These are phyloP conservation scores for Lasioglossum oenotherae DNA, from an alignment of 2,888 invertebrate species.

Conservation along the genomic window DNA sequence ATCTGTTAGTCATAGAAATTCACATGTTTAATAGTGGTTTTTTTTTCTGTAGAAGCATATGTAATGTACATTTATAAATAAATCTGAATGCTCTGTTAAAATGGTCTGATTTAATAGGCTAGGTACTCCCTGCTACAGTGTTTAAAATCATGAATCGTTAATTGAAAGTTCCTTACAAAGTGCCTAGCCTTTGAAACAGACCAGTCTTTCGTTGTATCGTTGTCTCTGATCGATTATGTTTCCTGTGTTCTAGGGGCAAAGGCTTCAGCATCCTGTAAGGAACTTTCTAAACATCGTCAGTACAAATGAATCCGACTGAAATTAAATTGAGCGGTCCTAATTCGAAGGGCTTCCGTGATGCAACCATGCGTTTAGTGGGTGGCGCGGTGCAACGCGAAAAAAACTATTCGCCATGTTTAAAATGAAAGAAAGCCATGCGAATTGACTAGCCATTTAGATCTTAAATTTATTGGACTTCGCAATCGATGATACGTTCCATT, in stretches of 20 bases:
- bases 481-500: conserved; percentile 45
- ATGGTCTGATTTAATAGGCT: conserved; percentile 79
- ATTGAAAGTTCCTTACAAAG: conserved; percentile 79
- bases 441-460: conserved; percentile 7
- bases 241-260: conserved; percentile 81
- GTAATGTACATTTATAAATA: conserved; percentile 35
- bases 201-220: conserved; percentile 44
- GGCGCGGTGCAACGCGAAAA: conserved; percentile 10
- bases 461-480: not conserved
- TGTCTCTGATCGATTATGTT: conserved; percentile 62
- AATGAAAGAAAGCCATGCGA: conserved; percentile 1
- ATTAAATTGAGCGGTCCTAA: conserved; percentile 29
- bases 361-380: conserved; percentile 27
- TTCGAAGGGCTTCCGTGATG: conserved; percentile 7
- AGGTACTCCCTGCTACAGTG: conserved; percentile 75
- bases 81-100: conserved; percentile 44
- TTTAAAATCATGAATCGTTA: conserved; percentile 45
- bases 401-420: conserved; percentile 17
- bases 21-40: conserved; percentile 4
- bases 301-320: conserved; percentile 34
- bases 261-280: conserved; percentile 82
- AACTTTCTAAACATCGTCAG: conserved; percentile 73
- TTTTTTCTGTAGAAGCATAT: conserved; percentile 13
- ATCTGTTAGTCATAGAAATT: conserved; percentile 4
- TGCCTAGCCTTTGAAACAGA: conserved; percentile 81